These are phyloP conservation scores for Aradus depressus DNA, from an alignment of 2,888 invertebrate genomes.

Conservation along the genomic window DNA sequence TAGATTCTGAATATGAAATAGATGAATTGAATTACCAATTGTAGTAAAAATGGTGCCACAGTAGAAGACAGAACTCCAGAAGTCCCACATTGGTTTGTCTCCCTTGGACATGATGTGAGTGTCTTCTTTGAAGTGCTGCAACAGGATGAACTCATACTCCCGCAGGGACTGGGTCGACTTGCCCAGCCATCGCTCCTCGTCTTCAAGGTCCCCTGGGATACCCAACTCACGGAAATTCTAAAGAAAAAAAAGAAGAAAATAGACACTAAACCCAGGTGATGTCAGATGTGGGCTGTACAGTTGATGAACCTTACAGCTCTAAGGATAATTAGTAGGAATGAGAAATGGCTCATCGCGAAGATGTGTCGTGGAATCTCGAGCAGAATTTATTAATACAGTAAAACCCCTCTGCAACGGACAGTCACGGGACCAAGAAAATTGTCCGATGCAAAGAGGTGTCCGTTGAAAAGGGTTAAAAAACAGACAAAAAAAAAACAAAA, in stretches of 20 bases:
- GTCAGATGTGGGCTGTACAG: no score
- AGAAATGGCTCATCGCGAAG: no score
- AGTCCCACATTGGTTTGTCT: slow-evolving; percentile 56
- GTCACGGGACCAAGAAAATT: no score
- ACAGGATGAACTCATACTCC: slow-evolving; percentile 45
- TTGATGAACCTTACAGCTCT: no score
- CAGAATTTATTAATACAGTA: no score
- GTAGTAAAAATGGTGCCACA: slow-evolving; percentile 82
- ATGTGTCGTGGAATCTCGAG: no score
- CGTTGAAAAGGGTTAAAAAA: no score
- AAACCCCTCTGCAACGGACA: no score
- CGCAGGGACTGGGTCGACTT: slow-evolving; percentile 40
- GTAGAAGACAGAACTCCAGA: slow-evolving; percentile 77
- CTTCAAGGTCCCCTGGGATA: slow-evolving; percentile 30
- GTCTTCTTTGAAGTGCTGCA: slow-evolving; percentile 42
- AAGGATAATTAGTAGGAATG: no score
- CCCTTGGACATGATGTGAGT: slow-evolving; percentile 33
- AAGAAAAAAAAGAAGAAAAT: slow-evolving; percentile 25
- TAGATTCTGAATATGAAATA: not conserved
- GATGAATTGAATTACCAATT: slow-evolving; percentile 56
- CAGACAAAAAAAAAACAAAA: no score
- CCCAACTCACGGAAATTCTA: slow-evolving; percentile 42
- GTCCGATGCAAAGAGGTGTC: no score
- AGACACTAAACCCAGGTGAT: no score
- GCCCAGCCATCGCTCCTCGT: slow-evolving; percentile 42